phyloP scores from a whole-genome alignment of 1,140 invertebrate species.

The Monochamus saltuarius region DNA sequence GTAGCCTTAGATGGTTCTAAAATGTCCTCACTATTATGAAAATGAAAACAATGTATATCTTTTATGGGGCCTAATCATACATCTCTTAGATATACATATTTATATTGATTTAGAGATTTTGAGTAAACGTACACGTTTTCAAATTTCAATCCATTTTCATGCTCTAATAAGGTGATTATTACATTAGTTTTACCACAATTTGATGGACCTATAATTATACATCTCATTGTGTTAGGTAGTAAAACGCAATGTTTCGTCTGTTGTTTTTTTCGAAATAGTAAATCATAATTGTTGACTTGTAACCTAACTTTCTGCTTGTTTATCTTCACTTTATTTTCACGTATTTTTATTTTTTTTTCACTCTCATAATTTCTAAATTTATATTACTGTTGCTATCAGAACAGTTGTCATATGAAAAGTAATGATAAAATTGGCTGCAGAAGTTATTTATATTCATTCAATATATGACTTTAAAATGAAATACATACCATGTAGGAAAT shows the following conservation, averaged over 20 bases:
- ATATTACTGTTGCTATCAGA: too few species aligned
- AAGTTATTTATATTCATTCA: too few species aligned
- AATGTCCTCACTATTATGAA: neutral
- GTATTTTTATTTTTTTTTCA: too few species aligned
- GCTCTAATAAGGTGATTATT: neutral
- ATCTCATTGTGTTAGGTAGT: slow-evolving; percentile 8
- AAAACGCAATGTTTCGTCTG: neutral
- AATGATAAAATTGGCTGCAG: too few species aligned
- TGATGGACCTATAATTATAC: slow-evolving; percentile 10
- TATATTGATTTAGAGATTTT: neutral
- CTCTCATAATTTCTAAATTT: too few species aligned
- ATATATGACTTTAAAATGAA: too few species aligned
- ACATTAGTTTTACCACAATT: slow-evolving; percentile 12
- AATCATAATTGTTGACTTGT: too few species aligned
- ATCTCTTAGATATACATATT: slow-evolving; percentile 1
- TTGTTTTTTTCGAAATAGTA: too few species aligned
- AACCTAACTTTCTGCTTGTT: too few species aligned
- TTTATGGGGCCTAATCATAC: neutral
- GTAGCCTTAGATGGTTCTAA: slow-evolving; percentile 7
- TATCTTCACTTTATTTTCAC: too few species aligned
- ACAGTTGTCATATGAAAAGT: too few species aligned
- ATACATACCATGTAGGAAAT: too few species aligned
- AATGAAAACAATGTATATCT: neutral
- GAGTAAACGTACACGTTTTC: slow-evolving; percentile 10
- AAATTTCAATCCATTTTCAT: slow-evolving; percentile 12